Evolutionary conservation across 2,888 invertebrate species (phyloP).

Genomic region (Synergus laeviventris): DNA sequence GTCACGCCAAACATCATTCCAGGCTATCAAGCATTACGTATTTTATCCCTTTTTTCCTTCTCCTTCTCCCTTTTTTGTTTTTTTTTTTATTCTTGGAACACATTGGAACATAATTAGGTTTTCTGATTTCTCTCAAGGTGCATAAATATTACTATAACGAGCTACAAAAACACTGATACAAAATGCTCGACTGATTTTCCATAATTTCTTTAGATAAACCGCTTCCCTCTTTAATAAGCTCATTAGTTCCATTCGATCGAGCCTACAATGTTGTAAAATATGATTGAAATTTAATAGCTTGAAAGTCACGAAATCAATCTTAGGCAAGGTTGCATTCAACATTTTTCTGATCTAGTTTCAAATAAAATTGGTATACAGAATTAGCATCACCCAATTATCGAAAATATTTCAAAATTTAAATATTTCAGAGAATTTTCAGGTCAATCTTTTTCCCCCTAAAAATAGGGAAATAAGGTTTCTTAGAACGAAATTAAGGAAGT

Average conservation of each 20-base stretch:
- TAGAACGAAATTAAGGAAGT: not conserved
- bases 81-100: not conserved
- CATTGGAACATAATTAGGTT: no score
- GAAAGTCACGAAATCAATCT: constrained; percentile 17
- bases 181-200: constrained; percentile 35
- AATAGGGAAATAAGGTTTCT: not conserved
- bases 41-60: no score
- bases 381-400: no score
- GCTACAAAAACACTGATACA: not conserved
- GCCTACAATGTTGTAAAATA: constrained; percentile 27
- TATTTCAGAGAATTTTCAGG: no score
- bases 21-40: constrained; percentile 1
- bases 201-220: constrained; percentile 31
- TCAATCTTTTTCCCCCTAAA: no score
- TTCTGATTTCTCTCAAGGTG: not conserved
- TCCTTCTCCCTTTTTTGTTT: no score
- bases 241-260: constrained; percentile 34
- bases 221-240: constrained; percentile 33
- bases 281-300: constrained; percentile 13
- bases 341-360: constrained; percentile 10
- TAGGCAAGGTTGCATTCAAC: not conserved
- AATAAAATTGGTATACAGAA: not conserved
- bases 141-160: constrained; percentile 1
- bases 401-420: no score
- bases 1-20: not conserved